phyloP scores from a whole-genome alignment of 2,888 invertebrate genomes.

The Meliscaeva auricollis region DNA sequence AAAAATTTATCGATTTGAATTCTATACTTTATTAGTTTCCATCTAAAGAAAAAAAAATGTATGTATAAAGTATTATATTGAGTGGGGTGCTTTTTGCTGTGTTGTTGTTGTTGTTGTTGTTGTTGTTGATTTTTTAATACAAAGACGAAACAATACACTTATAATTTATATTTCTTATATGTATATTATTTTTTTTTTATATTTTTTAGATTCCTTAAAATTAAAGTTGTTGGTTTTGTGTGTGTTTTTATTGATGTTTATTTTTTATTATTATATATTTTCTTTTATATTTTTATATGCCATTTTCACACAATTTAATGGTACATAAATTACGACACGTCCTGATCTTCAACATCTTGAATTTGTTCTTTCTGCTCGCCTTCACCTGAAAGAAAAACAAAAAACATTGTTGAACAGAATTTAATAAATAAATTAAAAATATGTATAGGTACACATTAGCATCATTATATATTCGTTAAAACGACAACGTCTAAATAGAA shows the following conservation, averaged over 20 bases:
- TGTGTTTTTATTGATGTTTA: constrained; percentile 78
- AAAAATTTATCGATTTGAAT: constrained; percentile 53
- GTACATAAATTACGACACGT: constrained; percentile 94
- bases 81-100: constrained; percentile 68
- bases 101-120: constrained; percentile 75
- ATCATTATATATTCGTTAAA: no score
- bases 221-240: constrained; percentile 78
- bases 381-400: constrained; percentile 88
- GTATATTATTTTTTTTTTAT: constrained; percentile 76
- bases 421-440: no score
- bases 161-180: constrained; percentile 82
- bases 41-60: constrained; percentile 61
- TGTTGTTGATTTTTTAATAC: constrained; percentile 78
- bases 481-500: no score
- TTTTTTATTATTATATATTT: constrained; percentile 77
- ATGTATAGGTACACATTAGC: no score
- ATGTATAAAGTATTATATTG: constrained; percentile 68
- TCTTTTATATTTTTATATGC: constrained; percentile 83
- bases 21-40: constrained; percentile 58
- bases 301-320: constrained; percentile 83
- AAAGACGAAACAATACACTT: constrained; percentile 82
- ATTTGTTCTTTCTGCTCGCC: constrained; percentile 95
- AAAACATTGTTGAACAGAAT: constrained; percentile 25
- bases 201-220: constrained; percentile 77
- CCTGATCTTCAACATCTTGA: constrained; percentile 97